Conservation (phyloP, 2,113 vertebrate genomes). For the Megaceryle maxima region DNA sequence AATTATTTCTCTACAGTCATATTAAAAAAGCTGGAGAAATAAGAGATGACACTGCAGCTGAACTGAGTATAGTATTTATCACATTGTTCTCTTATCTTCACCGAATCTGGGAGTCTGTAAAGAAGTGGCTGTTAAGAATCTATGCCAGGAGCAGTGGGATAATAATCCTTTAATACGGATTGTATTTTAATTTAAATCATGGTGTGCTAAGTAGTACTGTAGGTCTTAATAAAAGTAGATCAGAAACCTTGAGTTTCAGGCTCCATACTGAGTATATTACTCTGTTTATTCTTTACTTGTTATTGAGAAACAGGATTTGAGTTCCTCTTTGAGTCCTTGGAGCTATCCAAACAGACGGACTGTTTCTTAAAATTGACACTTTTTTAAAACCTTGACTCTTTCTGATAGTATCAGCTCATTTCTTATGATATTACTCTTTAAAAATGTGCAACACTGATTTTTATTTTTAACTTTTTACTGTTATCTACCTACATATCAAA, state of each 20-base stretch:
- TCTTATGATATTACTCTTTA: neutral
- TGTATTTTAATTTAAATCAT: slow-evolving; percentile 7
- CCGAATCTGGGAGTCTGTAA: neutral
- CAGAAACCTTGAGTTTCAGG: neutral
- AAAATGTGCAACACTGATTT: neutral
- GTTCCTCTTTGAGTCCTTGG: neutral
- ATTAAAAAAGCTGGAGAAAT: neutral
- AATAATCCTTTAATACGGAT: slow-evolving; percentile 8
- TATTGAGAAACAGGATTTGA: neutral
- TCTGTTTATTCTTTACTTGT: neutral
- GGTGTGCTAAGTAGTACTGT: neutral
- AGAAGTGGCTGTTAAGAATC: neutral
- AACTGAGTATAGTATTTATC: neutral
- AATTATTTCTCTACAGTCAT: neutral
- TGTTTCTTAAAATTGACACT: neutral
- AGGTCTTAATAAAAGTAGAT: neutral
- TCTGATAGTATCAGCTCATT: neutral
- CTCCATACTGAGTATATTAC: neutral
- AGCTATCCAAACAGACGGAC: neutral
- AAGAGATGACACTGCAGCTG: neutral
- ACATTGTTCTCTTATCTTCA: neutral
- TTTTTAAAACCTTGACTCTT: neutral
- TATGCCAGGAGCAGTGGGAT: neutral
- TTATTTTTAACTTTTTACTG: neutral
- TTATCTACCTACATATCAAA: neutral